These are phyloP conservation scores for Nomada fucata DNA, from an alignment of 2,888 invertebrate genomes.

Conservation along the genomic window DNA sequence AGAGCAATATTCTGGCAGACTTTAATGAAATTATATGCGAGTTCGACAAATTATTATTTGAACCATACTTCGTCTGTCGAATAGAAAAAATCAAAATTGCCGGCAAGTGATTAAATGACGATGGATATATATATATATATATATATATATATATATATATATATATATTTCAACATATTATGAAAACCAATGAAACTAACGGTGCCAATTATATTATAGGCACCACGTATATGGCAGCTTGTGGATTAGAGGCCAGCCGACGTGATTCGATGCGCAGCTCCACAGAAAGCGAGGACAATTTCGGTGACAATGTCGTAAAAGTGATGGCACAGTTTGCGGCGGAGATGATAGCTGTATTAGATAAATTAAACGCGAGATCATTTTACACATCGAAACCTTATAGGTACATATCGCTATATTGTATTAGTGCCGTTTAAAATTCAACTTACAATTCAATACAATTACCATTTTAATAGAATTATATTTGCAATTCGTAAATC, in stretches of 20 bases:
- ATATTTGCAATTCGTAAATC: not conserved
- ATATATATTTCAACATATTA: not conserved
- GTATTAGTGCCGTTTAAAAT: no score
- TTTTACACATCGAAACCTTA: conserved; percentile 82
- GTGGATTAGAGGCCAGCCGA: conserved; percentile 92
- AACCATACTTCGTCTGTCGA: conserved; percentile 86
- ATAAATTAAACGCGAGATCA: conserved; percentile 86
- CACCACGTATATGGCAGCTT: conserved; percentile 98
- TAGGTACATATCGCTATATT: conserved; percentile 68
- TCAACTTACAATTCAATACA: no score
- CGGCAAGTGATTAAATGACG: conserved; percentile 85
- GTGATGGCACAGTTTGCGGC: conserved; percentile 90
- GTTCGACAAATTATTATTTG: conserved; percentile 93
- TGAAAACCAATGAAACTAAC: not conserved
- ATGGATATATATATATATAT: not conserved
- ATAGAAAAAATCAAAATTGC: conserved; percentile 99
- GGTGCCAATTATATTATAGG: conserved; percentile 77
- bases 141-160: no score
- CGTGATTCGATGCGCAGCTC: conserved; percentile 85
- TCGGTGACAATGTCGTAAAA: conserved; percentile 84
- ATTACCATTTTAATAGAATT: not conserved
- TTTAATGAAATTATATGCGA: conserved; percentile 96
- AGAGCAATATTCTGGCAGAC: conserved; percentile 87
- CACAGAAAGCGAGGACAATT: conserved; percentile 75
- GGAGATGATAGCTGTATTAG: conserved; percentile 89